Conservation (phyloP, 2,113 vertebrate genomes). For the western clawed frog (Xenopus tropicalis) region UCB_Xtro_10.0 CM004443.2:43625501-43626000, state of each 20-base stretch:
- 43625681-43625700: neutral
- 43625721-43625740: neutral
- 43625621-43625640: constrained; percentile 53
- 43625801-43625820: neutral
- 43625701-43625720: neutral
- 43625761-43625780: neutral
- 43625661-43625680: neutral
- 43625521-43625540: constrained; percentile 53
- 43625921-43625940: neutral
- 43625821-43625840: neutral
- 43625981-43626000: too few relatives aligned
- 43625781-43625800: neutral
- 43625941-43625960: neutral
- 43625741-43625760: neutral
- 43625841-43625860: constrained; percentile 1
- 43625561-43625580: constrained; percentile 58
- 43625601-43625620: constrained; percentile 58
- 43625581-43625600: constrained; percentile 66
- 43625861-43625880: neutral
- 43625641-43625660: constrained; percentile 45
- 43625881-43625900: neutral
- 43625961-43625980: too few relatives aligned
- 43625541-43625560: constrained; percentile 61
- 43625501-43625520: constrained; percentile 57
- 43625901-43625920: neutral